phyloP scores from a whole-genome alignment of 1,140 invertebrate species.

The Bombus breviceps region DNA sequence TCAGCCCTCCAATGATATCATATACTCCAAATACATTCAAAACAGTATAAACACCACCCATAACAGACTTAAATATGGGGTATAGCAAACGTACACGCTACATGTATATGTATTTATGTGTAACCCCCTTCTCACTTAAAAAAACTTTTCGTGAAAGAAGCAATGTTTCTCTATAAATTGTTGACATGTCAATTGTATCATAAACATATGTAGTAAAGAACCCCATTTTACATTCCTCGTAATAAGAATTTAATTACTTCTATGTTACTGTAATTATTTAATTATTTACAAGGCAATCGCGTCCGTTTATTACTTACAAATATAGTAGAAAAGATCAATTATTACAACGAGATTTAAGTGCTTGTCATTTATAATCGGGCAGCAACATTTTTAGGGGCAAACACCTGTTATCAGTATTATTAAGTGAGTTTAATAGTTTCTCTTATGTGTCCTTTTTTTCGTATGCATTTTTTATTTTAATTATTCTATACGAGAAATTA shows the following conservation, averaged over 20 bases:
- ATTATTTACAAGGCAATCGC: constrained; percentile 69
- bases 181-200: constrained; percentile 43
- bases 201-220: constrained; percentile 50
- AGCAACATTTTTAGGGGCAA: constrained; percentile 56
- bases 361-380: constrained; percentile 51
- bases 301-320: constrained; percentile 67
- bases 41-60: constrained; percentile 72
- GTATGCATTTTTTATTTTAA: constrained; percentile 27
- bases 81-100: constrained; percentile 33
- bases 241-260: constrained; percentile 44
- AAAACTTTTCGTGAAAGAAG: constrained; percentile 48
- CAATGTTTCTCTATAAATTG: constrained; percentile 43
- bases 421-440: constrained; percentile 31
- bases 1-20: constrained; percentile 74
- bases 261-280: constrained; percentile 64
- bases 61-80: constrained; percentile 38
- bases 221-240: constrained; percentile 27
- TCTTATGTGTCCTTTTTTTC: constrained; percentile 15
- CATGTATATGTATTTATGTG: constrained; percentile 31
- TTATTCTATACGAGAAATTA: constrained; percentile 56
- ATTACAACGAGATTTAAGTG: constrained; percentile 58
- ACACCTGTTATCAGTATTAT: constrained; percentile 25
- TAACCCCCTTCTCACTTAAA: constrained; percentile 16
- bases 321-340: constrained; percentile 68
- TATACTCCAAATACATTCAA: constrained; percentile 64